Percentiles rank a stretch among this genome's conserved stretches.
Evolutionary conservation across 1,140 invertebrate genomes (phyloP).

Genomic region (Lerema accius): DNA sequence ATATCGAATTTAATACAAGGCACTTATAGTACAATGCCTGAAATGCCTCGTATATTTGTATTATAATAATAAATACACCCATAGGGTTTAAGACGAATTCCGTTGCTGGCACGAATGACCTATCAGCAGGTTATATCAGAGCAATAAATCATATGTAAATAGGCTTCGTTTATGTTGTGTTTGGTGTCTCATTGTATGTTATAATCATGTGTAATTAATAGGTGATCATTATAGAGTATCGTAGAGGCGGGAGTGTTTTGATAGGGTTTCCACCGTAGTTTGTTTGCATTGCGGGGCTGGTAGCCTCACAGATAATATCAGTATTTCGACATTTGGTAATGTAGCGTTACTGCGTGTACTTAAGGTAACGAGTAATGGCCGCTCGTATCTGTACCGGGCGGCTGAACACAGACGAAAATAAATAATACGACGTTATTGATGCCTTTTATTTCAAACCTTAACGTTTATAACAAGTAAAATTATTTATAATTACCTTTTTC

Average conservation of each 20-base stretch:
- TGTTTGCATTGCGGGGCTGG: slow-evolving; percentile 72
- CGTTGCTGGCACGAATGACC: slow-evolving; percentile 6
- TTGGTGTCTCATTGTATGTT: slow-evolving; percentile 46
- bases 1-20: slow-evolving; percentile 33
- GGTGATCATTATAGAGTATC: slow-evolving; percentile 49
- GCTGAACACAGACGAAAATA: slow-evolving; percentile 77
- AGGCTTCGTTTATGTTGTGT: slow-evolving; percentile 53
- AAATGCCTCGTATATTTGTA: slow-evolving; percentile 18
- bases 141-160: slow-evolving; percentile 48
- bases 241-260: slow-evolving; percentile 35
- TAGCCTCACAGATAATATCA: slow-evolving; percentile 73
- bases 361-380: slow-evolving; percentile 62
- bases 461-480: too few relatives aligned
- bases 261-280: slow-evolving; percentile 58
- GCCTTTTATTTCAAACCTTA: slow-evolving; percentile 44
- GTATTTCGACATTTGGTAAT: slow-evolving; percentile 79
- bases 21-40: slow-evolving; percentile 10
- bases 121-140: not conserved
- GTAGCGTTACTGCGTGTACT: slow-evolving; percentile 80
- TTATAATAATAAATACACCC: slow-evolving; percentile 24
- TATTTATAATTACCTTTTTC: too few relatives aligned
- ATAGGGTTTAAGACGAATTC: slow-evolving; percentile 7
- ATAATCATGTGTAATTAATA: slow-evolving; percentile 41
- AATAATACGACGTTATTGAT: slow-evolving; percentile 78
- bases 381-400: slow-evolving; percentile 71